Conservation (phyloP, 2,797 vertebrate genomes). For the Oceanodroma leucorhoa region DNA sequence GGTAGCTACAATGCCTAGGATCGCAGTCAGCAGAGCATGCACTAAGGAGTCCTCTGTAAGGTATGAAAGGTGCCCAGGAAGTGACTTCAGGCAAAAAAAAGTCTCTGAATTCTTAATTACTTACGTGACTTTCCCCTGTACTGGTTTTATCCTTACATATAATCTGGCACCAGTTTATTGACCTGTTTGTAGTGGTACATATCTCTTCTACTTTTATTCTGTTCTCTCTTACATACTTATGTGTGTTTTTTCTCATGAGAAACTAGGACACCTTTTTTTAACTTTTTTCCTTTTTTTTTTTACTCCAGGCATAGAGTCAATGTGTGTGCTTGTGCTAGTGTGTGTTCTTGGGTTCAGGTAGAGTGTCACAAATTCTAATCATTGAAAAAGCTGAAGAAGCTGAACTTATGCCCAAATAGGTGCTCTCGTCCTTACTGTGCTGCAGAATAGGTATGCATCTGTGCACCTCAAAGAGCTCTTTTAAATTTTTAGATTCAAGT, state of each 20-base stretch:
- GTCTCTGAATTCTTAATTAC: neutral
- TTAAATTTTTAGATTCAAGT: neutral
- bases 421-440: neutral
- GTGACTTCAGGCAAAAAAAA: neutral
- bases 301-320: neutral
- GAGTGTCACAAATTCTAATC: neutral
- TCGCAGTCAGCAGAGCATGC: neutral
- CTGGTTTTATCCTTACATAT: neutral
- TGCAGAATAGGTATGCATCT: neutral
- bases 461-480: neutral
- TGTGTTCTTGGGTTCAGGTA: neutral
- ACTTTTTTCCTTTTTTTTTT: neutral
- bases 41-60: neutral
- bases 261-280: neutral
- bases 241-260: neutral
- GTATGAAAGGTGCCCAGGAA: neutral
- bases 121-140: neutral
- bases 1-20: neutral
- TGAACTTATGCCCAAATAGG: neutral
- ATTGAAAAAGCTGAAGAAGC: neutral
- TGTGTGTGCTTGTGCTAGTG: neutral
- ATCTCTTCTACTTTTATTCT: neutral
- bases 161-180: neutral
- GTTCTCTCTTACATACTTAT: neutral
- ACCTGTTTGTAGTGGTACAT: neutral